Conservation (phyloP, 2,888 invertebrate genomes). For the Chymomyza procnemis region DNA sequence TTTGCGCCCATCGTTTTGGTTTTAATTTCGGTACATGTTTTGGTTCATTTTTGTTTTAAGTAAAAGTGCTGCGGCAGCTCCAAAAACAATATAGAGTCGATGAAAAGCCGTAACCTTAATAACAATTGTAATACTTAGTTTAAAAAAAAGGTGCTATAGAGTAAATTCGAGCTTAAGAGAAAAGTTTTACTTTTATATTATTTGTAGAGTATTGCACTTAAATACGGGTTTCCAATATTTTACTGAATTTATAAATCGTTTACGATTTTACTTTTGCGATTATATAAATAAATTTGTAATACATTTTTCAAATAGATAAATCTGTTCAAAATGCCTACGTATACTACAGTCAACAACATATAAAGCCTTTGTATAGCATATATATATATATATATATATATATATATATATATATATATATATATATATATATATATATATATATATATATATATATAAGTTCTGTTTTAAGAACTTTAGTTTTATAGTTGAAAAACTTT, state of each 20-base stretch:
- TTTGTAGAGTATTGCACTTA: neutral
- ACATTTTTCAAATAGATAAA: slow-evolving; percentile 14
- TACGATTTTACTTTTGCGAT: neutral
- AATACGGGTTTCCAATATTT: neutral
- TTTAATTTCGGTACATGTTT: no score
- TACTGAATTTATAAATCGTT: neutral
- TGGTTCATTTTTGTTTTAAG: no score
- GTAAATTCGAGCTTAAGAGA: neutral
- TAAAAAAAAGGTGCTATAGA: no score
- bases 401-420: no score
- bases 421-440: no score
- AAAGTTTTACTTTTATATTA: neutral
- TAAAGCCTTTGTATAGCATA: neutral
- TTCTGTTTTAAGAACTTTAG: neutral
- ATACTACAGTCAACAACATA: slow-evolving; percentile 52
- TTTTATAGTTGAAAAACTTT: neutral
- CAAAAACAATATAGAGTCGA: no score
- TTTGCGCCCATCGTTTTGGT: no score
- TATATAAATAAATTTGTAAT: neutral
- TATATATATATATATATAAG: no score
- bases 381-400: no score
- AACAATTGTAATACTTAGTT: no score
- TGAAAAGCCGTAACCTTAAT: no score
- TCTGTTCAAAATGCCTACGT: slow-evolving; percentile 18
- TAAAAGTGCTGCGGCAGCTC: no score